phyloP scores from a whole-genome alignment of 2,113 vertebrate genomes.

The Muscicapa adusta region DNA sequence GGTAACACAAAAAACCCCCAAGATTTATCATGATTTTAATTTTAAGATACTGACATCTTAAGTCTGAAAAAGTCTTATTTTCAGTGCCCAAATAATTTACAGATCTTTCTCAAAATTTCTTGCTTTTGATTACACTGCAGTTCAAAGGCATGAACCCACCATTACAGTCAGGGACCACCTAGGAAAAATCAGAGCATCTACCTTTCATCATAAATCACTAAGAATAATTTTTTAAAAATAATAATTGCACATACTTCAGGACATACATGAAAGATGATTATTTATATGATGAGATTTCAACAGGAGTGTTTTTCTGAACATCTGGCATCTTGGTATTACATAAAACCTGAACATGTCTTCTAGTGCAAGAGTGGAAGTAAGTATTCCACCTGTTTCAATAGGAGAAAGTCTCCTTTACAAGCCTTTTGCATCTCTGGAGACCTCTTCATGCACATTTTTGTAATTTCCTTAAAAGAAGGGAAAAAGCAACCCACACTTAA shows the following conservation, averaged over 20 bases:
- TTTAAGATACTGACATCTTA: neutral
- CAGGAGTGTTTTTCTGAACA: neutral
- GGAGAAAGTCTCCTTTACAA: neutral
- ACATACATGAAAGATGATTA: neutral
- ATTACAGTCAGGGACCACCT: neutral
- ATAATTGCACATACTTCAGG: neutral
- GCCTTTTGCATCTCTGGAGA: neutral
- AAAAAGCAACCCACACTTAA: neutral
- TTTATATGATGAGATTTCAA: neutral
- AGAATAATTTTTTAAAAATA: neutral
- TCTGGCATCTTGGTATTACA: neutral
- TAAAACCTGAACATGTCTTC: neutral
- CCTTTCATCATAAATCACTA: neutral
- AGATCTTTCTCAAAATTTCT: neutral
- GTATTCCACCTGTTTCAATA: neutral
- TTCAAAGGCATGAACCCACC: neutral
- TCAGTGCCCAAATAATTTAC: neutral
- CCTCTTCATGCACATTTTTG: neutral
- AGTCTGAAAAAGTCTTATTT: neutral
- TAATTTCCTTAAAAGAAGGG: neutral
- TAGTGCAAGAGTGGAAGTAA: neutral
- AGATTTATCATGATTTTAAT: neutral
- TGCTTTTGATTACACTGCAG: neutral
- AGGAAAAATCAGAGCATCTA: neutral
- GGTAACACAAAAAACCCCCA: fast-evolving